Conservation (phyloP, 2,888 invertebrate genomes). For the Platerodrilus igneus region DNA sequence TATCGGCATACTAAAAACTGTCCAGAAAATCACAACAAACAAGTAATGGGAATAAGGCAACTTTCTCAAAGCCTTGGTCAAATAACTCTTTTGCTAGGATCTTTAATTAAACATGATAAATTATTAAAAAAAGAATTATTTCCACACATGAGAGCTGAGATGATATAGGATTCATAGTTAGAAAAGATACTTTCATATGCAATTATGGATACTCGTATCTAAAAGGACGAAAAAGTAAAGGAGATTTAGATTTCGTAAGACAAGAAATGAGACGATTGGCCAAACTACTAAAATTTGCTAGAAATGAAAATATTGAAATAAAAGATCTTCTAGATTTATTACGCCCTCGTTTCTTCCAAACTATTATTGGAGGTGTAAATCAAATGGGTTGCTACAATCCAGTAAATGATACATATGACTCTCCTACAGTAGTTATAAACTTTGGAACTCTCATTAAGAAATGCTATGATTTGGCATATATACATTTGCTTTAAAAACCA, state of each 20-base stretch:
- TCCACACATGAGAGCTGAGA: constrained; percentile 19
- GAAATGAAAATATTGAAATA: constrained; percentile 12
- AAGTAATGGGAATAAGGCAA: constrained; percentile 12
- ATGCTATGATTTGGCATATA: constrained; percentile 29
- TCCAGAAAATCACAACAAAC: constrained; percentile 9
- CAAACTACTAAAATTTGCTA: constrained; percentile 20
- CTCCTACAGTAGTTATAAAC: constrained; percentile 30
- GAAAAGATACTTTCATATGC: constrained; percentile 23
- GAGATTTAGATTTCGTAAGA: constrained; percentile 25
- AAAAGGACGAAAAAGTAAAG: constrained; percentile 27
- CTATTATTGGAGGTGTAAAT: constrained; percentile 25
- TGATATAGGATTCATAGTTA: neutral
- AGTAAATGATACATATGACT: constrained; percentile 27
- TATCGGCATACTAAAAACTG: constrained; percentile 17
- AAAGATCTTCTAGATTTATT: constrained; percentile 25
- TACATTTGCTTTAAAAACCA: constrained; percentile 23
- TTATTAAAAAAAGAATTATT: constrained; percentile 21
- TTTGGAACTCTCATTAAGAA: constrained; percentile 31
- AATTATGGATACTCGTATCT: constrained; percentile 25
- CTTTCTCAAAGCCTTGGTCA: constrained; percentile 20
- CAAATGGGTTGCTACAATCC: constrained; percentile 26
- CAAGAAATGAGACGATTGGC: constrained; percentile 24
- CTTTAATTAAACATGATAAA: constrained; percentile 17
- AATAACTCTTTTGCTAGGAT: constrained; percentile 16
- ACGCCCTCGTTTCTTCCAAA: constrained; percentile 20